Evolutionary conservation across 2,113 vertebrate genomes (phyloP).

Genomic region (Hoplias malabaricus): DNA sequence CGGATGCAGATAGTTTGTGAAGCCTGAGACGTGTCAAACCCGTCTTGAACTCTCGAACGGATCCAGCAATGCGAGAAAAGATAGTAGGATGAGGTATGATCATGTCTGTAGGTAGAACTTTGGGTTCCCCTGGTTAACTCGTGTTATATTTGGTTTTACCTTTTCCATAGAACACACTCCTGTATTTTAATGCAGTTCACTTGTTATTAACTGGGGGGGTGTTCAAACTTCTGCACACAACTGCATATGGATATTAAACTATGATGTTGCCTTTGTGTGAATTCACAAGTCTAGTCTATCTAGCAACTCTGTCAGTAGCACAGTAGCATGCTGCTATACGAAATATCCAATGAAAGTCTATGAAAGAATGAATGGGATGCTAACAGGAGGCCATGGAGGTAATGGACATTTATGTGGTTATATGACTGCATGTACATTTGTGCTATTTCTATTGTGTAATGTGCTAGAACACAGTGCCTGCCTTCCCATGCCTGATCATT

Average conservation of each 20-base stretch:
- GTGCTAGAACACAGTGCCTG: constrained; percentile 65
- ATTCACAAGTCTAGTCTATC: constrained; percentile 13
- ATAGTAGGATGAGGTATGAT: background rate
- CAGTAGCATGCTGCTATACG: constrained; percentile 21
- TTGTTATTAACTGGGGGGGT: too few relatives aligned
- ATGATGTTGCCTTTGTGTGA: constrained; percentile 29
- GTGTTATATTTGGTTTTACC: too few relatives aligned
- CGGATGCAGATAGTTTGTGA: constrained; percentile 90
- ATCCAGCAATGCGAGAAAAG: background rate
- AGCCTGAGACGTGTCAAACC: background rate
- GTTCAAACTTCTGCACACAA: too few relatives aligned
- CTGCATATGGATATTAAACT: too few relatives aligned
- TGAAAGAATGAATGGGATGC: background rate
- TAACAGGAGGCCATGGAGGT: background rate
- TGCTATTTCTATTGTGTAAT: constrained; percentile 77
- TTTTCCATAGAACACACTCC: too few relatives aligned
- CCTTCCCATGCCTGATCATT: constrained; percentile 15
- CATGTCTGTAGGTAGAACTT: too few relatives aligned
- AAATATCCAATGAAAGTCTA: constrained; percentile 16
- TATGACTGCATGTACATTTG: constrained; percentile 75
- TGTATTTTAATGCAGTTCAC: too few relatives aligned
- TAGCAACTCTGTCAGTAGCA: background rate
- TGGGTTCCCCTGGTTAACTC: too few relatives aligned
- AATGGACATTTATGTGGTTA: constrained; percentile 5
- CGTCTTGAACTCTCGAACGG: background rate